phyloP scores from a whole-genome alignment of 2,113 vertebrate genomes.

The Cinclus mexicanus region DNA sequence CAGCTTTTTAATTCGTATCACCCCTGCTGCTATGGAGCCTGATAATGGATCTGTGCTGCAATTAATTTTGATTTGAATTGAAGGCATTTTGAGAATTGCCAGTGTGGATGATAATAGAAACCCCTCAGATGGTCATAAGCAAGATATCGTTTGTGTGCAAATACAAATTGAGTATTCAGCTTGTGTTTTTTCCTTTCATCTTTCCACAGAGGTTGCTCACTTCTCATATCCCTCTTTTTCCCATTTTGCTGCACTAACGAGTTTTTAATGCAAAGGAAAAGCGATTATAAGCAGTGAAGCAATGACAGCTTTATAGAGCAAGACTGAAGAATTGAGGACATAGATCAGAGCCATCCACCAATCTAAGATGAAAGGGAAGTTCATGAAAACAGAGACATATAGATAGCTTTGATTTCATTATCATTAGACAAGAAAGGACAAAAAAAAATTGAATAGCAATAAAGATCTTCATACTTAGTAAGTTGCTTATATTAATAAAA shows the following conservation, averaged over 20 bases:
- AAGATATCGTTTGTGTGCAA: not conserved
- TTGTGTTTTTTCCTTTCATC: slow-evolving; percentile 30
- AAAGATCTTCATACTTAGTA: not conserved
- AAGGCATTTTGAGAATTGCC: not conserved
- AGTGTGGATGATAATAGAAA: not conserved
- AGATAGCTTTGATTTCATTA: slow-evolving; percentile 38
- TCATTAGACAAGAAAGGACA: not conserved
- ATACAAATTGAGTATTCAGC: slow-evolving; percentile 26
- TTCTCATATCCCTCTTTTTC: slow-evolving; percentile 38
- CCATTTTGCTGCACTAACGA: slow-evolving; percentile 51
- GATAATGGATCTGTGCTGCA: not conserved
- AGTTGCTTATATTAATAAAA: not conserved
- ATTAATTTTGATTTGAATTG: not conserved
- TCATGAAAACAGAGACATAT: not conserved
- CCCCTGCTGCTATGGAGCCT: not conserved
- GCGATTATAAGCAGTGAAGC: slow-evolving; percentile 57
- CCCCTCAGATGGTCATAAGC: not conserved
- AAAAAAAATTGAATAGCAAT: not conserved
- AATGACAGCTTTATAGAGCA: slow-evolving; percentile 52
- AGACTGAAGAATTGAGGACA: slow-evolving; percentile 36
- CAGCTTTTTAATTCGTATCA: not conserved
- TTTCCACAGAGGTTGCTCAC: slow-evolving; percentile 34
- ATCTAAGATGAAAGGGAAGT: slow-evolving; percentile 33
- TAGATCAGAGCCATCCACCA: slow-evolving; percentile 17
- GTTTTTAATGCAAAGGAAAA: slow-evolving; percentile 61